Evolutionary conservation across 2,113 vertebrate species (phyloP).

Genomic region (Verasper variegatus): DNA sequence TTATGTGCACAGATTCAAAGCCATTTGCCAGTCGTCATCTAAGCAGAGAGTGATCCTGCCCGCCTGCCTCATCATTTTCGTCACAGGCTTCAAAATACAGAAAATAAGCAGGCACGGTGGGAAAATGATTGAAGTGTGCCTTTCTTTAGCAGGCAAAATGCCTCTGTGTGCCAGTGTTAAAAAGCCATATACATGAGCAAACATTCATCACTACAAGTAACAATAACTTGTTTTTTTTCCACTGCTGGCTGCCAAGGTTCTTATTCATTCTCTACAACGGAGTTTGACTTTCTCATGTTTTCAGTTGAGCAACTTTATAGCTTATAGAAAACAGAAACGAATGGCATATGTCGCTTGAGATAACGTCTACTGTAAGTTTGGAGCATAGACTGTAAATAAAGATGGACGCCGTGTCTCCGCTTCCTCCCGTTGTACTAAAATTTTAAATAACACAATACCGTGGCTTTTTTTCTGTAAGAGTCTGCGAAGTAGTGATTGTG

Average conservation of each 20-base stretch:
- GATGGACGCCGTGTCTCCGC: neutral
- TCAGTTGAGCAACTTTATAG: neutral
- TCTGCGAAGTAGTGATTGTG: no score
- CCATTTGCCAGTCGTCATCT: conserved; percentile 28
- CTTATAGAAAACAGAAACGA: neutral
- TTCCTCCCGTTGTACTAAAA: no score
- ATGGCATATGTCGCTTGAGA: neutral
- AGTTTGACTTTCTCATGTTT: neutral
- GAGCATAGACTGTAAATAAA: neutral
- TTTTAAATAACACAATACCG: no score
- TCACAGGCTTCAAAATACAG: neutral
- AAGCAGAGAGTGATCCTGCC: neutral
- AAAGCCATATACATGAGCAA: neutral
- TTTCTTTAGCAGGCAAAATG: neutral
- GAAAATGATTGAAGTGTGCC: conserved; percentile 18
- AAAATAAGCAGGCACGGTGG: neutral
- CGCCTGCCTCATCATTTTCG: neutral
- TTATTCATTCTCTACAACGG: neutral
- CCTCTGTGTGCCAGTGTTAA: neutral
- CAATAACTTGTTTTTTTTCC: neutral
- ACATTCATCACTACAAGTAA: neutral
- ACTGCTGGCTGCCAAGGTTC: neutral
- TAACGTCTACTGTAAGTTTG: neutral
- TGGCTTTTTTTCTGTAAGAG: no score
- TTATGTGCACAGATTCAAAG: conserved; percentile 26